A percentile compares a stretch with the other conserved stretches of the same genome.
Evolutionary conservation across 2,797 vertebrate genomes (phyloP).

Genomic region (Xenops minutus): DNA sequence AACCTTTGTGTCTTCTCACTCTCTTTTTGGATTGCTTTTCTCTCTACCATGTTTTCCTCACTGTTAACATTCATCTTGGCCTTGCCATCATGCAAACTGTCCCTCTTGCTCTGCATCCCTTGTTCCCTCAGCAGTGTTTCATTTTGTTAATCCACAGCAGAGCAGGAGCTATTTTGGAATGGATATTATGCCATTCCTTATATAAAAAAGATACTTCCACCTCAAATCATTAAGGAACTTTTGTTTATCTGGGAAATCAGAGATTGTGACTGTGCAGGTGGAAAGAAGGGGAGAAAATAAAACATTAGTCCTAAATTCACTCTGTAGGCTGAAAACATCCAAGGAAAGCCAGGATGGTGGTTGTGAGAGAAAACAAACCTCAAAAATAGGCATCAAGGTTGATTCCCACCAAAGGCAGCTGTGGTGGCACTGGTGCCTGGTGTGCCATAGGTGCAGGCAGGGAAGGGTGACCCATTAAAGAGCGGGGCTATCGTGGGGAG

Average conservation of each 20-base stretch:
- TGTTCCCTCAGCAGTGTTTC: not conserved
- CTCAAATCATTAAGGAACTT: not conserved
- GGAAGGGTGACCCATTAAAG: not conserved
- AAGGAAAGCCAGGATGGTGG: not conserved
- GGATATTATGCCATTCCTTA: not conserved
- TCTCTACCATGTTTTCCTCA: not conserved
- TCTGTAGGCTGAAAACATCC: not conserved
- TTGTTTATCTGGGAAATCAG: not conserved
- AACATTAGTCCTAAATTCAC: not conserved
- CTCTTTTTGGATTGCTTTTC: not conserved
- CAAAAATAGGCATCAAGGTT: not conserved
- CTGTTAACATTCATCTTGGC: not conserved
- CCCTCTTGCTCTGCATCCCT: not conserved
- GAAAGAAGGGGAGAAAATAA: not conserved
- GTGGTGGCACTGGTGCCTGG: not conserved
- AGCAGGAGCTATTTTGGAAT: not conserved
- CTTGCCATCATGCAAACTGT: not conserved
- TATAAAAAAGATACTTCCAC: not conserved
- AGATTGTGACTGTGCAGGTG: rapidly evolving
- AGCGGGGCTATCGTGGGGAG: not conserved
- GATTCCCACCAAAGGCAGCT: not conserved
- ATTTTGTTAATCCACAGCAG: not conserved
- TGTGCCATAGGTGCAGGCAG: not conserved
- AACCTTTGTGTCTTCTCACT: rapidly evolving
- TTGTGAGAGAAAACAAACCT: not conserved